phyloP scores from a whole-genome alignment of 2,888 invertebrate genomes.

The Eristalinus aeneus region DNA sequence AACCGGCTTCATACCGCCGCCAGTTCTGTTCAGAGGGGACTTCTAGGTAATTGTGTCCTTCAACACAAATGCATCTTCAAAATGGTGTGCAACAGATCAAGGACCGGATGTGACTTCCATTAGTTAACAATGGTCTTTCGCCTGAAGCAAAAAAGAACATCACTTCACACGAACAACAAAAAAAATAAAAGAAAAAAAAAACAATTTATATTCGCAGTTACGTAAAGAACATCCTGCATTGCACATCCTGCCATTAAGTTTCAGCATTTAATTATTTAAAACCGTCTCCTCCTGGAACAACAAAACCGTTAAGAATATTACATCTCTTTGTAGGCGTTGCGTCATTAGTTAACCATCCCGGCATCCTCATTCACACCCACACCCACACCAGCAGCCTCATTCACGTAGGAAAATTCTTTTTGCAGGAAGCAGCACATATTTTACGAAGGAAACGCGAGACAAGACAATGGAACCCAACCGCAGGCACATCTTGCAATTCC shows the following conservation, averaged over 20 bases:
- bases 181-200: background rate
- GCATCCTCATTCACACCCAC: too few relatives aligned
- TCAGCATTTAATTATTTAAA: conserved; percentile 52
- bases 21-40: too few relatives aligned
- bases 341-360: conserved; percentile 14
- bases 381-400: background rate
- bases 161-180: background rate
- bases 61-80: too few relatives aligned
- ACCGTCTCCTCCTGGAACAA: background rate
- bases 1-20: too few relatives aligned
- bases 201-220: background rate
- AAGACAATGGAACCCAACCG: conserved; percentile 39
- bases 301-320: conserved; percentile 33
- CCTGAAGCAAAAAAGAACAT: background rate
- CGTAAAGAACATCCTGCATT: background rate
- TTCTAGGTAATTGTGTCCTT: too few relatives aligned
- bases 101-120: too few relatives aligned
- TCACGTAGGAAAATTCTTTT: background rate
- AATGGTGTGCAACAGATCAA: too few relatives aligned
- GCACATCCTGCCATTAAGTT: background rate
- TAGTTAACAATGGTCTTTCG: too few relatives aligned
- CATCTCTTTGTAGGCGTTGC: conserved; percentile 22
- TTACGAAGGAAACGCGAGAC: conserved; percentile 40
- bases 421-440: conserved; percentile 40
- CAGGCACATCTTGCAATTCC: conserved; percentile 62